phyloP scores from a whole-genome alignment of 2,113 vertebrate species.

The Bostrychus sinensis region DNA sequence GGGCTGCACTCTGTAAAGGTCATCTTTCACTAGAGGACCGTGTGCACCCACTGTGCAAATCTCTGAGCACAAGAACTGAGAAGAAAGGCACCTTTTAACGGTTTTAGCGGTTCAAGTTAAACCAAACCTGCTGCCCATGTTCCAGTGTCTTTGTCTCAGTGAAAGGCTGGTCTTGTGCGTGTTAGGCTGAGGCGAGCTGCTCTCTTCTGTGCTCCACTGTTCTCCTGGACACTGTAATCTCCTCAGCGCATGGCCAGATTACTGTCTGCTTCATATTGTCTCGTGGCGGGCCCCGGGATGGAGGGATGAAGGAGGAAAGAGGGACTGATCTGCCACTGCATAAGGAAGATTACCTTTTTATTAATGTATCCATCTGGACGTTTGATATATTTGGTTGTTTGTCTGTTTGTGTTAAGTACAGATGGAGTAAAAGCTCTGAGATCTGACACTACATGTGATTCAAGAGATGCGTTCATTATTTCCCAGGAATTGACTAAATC shows the following conservation, averaged over 20 bases:
- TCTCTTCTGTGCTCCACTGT: slow-evolving; percentile 53
- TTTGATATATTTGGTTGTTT: slow-evolving; percentile 63
- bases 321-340: slow-evolving; percentile 56
- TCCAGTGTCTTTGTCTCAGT: slow-evolving; percentile 5
- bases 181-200: slow-evolving; percentile 41
- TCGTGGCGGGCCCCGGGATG: slow-evolving; percentile 53
- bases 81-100: slow-evolving; percentile 26
- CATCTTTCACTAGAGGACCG: slow-evolving; percentile 60
- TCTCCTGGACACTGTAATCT: slow-evolving; percentile 71
- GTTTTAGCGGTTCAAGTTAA: slow-evolving; percentile 21
- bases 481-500: slow-evolving; percentile 48
- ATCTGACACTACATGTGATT: slow-evolving; percentile 32
- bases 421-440: slow-evolving; percentile 33
- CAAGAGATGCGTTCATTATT: slow-evolving; percentile 44
- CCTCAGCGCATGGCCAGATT: slow-evolving; percentile 70
- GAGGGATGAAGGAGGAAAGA: slow-evolving; percentile 43
- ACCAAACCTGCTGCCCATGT: slow-evolving; percentile 2
- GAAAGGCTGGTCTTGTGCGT: slow-evolving; percentile 9
- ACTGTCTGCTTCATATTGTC: slow-evolving; percentile 74
- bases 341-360: slow-evolving; percentile 68
- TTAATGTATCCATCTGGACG: slow-evolving; percentile 66
- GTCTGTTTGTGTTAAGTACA: slow-evolving; percentile 34
- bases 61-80: slow-evolving; percentile 11
- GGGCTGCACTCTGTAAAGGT: slow-evolving; percentile 68
- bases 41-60: slow-evolving; percentile 23